These are phyloP conservation scores for Drosophila trichaetosa DNA, from an alignment of 2,888 invertebrate species.

Conservation along the genomic window DNA sequence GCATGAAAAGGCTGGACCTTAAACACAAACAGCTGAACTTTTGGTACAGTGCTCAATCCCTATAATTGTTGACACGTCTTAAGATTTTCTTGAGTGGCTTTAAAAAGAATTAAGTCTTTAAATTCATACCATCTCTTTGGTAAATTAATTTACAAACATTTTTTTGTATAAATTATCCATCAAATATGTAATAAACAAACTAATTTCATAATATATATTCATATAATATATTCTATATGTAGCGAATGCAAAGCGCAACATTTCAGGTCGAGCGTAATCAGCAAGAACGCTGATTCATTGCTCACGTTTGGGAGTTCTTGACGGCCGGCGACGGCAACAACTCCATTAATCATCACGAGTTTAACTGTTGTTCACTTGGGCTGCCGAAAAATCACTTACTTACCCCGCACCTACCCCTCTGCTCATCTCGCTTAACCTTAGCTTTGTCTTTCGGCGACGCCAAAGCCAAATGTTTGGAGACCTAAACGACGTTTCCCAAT, in stretches of 20 bases:
- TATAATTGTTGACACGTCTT: not conserved
- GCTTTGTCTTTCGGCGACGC: constrained; percentile 53
- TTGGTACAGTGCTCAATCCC: constrained; percentile 7
- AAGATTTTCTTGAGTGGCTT: not conserved
- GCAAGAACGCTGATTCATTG: constrained; percentile 46
- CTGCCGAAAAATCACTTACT: constrained; percentile 34
- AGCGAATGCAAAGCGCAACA: not conserved
- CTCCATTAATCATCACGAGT: constrained; percentile 53
- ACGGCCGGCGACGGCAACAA: constrained; percentile 8
- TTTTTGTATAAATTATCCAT: not conserved
- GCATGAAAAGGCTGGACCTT: constrained; percentile 31
- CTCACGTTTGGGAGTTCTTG: constrained; percentile 42
- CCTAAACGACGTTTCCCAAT: constrained; percentile 41
- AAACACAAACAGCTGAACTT: constrained; percentile 16
- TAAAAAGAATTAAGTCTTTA: not conserved
- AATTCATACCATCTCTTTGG: not conserved
- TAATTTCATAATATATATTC: not conserved
- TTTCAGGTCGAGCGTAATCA: constrained; percentile 44
- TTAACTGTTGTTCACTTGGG: constrained; percentile 24
- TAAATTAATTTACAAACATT: not conserved
- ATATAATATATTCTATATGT: not conserved
- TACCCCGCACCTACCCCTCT: not conserved
- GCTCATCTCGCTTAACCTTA: constrained; percentile 33
- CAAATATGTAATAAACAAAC: not conserved
- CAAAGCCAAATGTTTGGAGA: constrained; percentile 43